Evolutionary conservation across 2,888 invertebrate genomes (phyloP).

Genomic region (Eustalomyia histrio): DNA sequence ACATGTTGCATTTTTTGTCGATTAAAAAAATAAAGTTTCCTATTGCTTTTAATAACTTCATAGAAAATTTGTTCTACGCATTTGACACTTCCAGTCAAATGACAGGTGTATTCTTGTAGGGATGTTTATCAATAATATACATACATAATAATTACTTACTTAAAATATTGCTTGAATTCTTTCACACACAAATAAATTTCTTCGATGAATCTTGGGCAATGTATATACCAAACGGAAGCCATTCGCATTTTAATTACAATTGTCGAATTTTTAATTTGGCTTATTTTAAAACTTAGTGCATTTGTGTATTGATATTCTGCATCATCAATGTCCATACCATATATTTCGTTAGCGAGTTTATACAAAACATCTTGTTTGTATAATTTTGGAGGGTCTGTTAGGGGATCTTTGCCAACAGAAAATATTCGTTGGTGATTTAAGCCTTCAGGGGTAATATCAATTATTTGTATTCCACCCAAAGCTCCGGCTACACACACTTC

Average conservation of each 20-base stretch:
- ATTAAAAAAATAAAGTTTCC: too few species aligned
- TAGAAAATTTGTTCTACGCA: too few species aligned
- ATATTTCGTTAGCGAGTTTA: constrained; percentile 78
- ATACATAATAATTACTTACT: constrained; percentile 69
- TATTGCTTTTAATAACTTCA: too few species aligned
- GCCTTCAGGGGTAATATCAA: constrained; percentile 92
- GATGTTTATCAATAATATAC: too few species aligned
- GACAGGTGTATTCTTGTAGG: too few species aligned
- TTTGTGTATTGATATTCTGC: constrained; percentile 75
- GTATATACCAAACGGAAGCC: constrained; percentile 96
- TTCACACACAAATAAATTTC: constrained; percentile 93
- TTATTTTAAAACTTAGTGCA: constrained; percentile 78
- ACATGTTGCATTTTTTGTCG: too few species aligned
- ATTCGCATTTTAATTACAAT: constrained; percentile 81
- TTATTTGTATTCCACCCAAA: constrained; percentile 93
- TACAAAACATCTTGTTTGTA: constrained; percentile 75
- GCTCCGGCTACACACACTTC: constrained; percentile 88
- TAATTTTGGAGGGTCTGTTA: constrained; percentile 80
- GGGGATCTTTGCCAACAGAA: constrained; percentile 89
- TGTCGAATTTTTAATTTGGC: constrained; percentile 74
- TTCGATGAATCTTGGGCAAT: constrained; percentile 91
- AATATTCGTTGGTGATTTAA: constrained; percentile 91
- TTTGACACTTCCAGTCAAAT: too few species aligned
- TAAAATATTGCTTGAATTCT: constrained; percentile 91
- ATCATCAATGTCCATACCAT: constrained; percentile 74